A percentile compares a stretch with the other conserved stretches of the same genome.
These are phyloP conservation scores for Charaxes varanes DNA, from an alignment of 1,140 invertebrate genomes.

Conservation along the genomic window DNA sequence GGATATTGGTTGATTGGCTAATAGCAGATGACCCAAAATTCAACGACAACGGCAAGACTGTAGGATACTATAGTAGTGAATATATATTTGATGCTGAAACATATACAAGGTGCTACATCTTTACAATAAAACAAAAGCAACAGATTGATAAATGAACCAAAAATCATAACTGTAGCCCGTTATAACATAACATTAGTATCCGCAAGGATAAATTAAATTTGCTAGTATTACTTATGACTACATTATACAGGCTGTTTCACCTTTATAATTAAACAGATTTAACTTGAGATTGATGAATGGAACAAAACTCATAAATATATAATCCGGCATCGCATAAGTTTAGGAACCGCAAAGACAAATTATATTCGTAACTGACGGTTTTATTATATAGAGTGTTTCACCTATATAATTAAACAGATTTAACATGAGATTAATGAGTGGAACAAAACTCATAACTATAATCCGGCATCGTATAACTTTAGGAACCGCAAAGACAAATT, in stretches of 20 bases:
- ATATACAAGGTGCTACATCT: too few species aligned
- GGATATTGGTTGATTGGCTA: too few species aligned
- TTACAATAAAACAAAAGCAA: too few species aligned
- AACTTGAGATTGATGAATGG: slow-evolving; percentile 40
- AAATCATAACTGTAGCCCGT: slow-evolving; percentile 56
- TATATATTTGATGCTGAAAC: too few species aligned
- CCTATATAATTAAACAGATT: slow-evolving; percentile 46
- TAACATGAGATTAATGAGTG: slow-evolving; percentile 41
- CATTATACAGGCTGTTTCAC: too few species aligned
- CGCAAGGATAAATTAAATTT: slow-evolving; percentile 31
- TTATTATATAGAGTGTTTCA: too few species aligned
- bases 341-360: slow-evolving; percentile 37
- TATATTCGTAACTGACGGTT: too few species aligned
- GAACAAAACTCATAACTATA: slow-evolving; percentile 50
- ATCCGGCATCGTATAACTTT: slow-evolving; percentile 52
- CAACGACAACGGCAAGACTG: too few species aligned
- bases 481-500: slow-evolving; percentile 36
- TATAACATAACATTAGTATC: slow-evolving; percentile 50
- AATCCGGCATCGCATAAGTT: slow-evolving; percentile 52
- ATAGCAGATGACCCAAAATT: too few species aligned
- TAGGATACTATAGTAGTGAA: too few species aligned
- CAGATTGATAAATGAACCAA: slow-evolving; percentile 39
- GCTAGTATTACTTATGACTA: too few species aligned
- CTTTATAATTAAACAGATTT: slow-evolving; percentile 46
- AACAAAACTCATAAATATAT: slow-evolving; percentile 52